Conservation (phyloP, 2,888 invertebrate species). For the Pollenia griseotomentosa region DNA sequence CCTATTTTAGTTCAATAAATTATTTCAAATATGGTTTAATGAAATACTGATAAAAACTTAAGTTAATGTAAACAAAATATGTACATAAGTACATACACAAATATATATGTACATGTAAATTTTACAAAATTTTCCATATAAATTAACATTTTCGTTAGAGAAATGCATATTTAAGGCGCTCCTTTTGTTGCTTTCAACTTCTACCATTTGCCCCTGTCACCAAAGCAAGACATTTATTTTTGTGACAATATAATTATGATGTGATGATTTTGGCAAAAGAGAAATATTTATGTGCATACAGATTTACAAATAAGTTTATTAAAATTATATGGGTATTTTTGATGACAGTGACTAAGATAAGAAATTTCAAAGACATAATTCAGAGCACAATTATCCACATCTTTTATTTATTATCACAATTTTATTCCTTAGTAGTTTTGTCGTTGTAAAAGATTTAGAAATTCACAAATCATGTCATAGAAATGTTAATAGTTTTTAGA, state of each 20-base stretch:
- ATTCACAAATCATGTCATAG: slow-evolving; percentile 38
- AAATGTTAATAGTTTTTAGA: slow-evolving; percentile 2
- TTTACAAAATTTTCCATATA: slow-evolving; percentile 58
- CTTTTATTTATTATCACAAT: slow-evolving; percentile 2
- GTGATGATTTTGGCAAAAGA: slow-evolving; percentile 45
- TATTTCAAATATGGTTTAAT: slow-evolving; percentile 14
- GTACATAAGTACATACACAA: not conserved
- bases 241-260: slow-evolving; percentile 64
- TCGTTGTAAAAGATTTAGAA: slow-evolving; percentile 22
- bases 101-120: slow-evolving; percentile 19
- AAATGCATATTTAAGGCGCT: not conserved
- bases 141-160: slow-evolving; percentile 51
- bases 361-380: slow-evolving; percentile 24
- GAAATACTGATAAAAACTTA: slow-evolving; percentile 12
- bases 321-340: slow-evolving; percentile 56
- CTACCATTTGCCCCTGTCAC: slow-evolving; percentile 25
- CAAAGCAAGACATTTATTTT: slow-evolving; percentile 44
- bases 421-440: slow-evolving; percentile 20
- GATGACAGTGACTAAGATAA: slow-evolving; percentile 43
- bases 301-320: slow-evolving; percentile 37
- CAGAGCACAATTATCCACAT: slow-evolving; percentile 3
- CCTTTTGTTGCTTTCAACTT: not conserved
- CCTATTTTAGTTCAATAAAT: slow-evolving; percentile 7
- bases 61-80: slow-evolving; percentile 26
- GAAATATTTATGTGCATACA: not conserved